phyloP scores from a whole-genome alignment of 1,140 invertebrate genomes.

The Gerris buenoi region DNA sequence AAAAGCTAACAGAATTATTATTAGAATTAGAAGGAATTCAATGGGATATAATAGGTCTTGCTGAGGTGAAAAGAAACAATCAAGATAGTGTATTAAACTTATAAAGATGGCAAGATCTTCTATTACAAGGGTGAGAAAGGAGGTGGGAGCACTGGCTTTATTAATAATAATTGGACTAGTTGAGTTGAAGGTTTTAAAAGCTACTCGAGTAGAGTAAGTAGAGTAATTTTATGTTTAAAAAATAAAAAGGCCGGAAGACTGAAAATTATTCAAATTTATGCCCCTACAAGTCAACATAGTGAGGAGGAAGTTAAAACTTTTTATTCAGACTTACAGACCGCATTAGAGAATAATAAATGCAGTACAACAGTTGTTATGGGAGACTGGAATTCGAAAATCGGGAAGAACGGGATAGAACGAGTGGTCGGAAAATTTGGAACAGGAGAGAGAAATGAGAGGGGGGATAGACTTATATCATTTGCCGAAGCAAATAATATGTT shows the following conservation, averaged over 20 bases:
- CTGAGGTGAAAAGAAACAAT: background rate
- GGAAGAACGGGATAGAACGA: conserved; percentile 1
- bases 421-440: conserved; percentile 1
- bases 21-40: background rate
- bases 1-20: conserved; percentile 1
- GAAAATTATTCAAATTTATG: too few relatives aligned
- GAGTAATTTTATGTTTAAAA: too few relatives aligned
- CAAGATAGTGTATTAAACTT: background rate
- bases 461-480: background rate
- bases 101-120: background rate
- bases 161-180: conserved; percentile 1
- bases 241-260: too few relatives aligned
- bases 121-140: conserved; percentile 1
- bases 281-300: too few relatives aligned
- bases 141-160: background rate
- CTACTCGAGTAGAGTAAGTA: too few relatives aligned
- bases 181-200: conserved; percentile 1
- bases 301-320: too few relatives aligned
- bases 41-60: background rate
- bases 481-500: conserved; percentile 1
- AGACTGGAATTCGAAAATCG: background rate
- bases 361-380: conserved; percentile 1
- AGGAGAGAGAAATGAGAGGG: conserved; percentile 1
- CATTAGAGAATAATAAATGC: conserved; percentile 1
- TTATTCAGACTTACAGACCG: conserved; percentile 1